Evolutionary conservation across 92 coral and sea anemone genomes (phyloP).

Genomic region (Zoanthus solanderi): DNA sequence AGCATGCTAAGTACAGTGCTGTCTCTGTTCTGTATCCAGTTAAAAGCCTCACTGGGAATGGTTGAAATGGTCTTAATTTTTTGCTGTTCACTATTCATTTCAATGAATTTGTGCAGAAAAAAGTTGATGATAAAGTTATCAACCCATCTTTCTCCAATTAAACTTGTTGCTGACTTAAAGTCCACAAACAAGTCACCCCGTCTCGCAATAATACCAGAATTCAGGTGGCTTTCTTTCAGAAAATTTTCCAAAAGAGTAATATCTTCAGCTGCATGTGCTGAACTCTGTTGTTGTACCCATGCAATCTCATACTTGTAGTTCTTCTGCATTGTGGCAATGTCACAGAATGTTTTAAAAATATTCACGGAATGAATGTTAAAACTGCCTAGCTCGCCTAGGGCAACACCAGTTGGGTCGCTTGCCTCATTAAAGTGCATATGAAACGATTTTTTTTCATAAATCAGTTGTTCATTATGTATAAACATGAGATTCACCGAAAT

Average conservation of each 20-base stretch:
- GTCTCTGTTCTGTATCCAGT: slow-evolving; percentile 16
- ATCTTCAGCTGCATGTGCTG: background rate
- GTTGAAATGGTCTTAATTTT: background rate
- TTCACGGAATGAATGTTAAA: background rate
- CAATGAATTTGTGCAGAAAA: slow-evolving; percentile 26
- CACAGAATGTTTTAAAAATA: slow-evolving; percentile 23
- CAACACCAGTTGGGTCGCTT: slow-evolving; percentile 25
- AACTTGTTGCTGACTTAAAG: slow-evolving; percentile 21
- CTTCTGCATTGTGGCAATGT: slow-evolving; percentile 20
- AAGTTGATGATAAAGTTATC: slow-evolving; percentile 31
- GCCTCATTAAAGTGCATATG: background rate
- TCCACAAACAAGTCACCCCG: slow-evolving; percentile 20
- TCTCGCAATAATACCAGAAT: slow-evolving; percentile 8
- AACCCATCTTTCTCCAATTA: slow-evolving; percentile 23
- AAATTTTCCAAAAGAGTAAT: background rate
- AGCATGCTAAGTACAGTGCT: background rate
- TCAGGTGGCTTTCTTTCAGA: slow-evolving; percentile 19
- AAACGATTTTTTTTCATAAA: too few species aligned
- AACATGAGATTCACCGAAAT: too few species aligned
- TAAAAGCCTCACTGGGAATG: slow-evolving; percentile 26
- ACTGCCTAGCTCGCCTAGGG: slow-evolving; percentile 1
- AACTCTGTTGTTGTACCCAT: slow-evolving; percentile 12
- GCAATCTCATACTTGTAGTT: slow-evolving; percentile 11
- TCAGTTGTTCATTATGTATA: too few species aligned
- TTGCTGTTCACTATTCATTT: slow-evolving; percentile 23